phyloP scores from a whole-genome alignment of 2,113 vertebrate species.

The Hystrix cristata region DNA sequence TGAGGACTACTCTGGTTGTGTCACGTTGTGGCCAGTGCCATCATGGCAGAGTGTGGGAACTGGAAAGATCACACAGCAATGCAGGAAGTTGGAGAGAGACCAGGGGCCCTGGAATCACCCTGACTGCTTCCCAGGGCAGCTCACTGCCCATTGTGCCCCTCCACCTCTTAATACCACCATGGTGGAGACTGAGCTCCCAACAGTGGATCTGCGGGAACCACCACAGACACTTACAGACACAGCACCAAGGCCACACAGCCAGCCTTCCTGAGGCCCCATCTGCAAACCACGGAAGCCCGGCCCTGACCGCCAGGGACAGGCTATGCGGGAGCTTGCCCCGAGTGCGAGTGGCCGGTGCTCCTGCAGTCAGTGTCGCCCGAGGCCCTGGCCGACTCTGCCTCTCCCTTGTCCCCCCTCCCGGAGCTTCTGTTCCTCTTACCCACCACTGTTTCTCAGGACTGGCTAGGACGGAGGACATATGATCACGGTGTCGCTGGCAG shows the following conservation, averaged over 20 bases:
- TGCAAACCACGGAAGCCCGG: background rate
- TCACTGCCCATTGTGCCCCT: background rate
- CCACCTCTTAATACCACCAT: background rate
- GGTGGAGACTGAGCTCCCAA: background rate
- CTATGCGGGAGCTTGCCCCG: background rate
- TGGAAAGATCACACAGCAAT: background rate
- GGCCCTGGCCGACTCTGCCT: background rate
- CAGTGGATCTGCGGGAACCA: background rate
- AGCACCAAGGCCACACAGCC: background rate
- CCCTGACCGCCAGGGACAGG: background rate
- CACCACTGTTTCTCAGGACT: background rate
- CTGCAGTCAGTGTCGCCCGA: background rate
- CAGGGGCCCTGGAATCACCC: background rate
- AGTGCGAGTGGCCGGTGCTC: background rate
- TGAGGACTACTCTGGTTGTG: background rate
- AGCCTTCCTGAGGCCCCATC: background rate
- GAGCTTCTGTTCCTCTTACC: background rate
- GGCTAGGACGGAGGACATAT: background rate
- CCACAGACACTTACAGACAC: background rate
- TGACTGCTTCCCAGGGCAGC: background rate
- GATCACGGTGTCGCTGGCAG: background rate
- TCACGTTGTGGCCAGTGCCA: background rate
- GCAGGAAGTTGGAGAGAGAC: background rate
- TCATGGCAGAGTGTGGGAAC: too few species aligned
- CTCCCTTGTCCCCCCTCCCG: rapidly evolving